phyloP scores from a whole-genome alignment of 2,113 vertebrate genomes.

The Lampris megalopsis region DNA sequence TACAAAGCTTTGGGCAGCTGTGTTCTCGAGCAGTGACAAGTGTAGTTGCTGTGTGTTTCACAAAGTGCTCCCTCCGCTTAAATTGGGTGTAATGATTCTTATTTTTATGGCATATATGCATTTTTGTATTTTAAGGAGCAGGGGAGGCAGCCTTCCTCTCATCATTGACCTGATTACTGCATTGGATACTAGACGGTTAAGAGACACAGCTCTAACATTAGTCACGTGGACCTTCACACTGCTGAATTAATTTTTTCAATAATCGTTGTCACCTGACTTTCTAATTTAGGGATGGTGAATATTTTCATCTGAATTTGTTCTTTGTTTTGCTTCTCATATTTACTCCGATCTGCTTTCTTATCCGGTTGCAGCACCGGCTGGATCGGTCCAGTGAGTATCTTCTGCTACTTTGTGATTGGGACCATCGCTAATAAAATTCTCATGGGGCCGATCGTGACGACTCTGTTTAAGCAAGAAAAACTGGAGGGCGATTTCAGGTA shows the following conservation, averaged over 20 bases:
- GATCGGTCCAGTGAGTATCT: conserved; percentile 93
- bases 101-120: background rate
- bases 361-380: conserved; percentile 89
- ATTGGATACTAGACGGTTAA: background rate
- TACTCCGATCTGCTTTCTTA: background rate
- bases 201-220: background rate
- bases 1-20: too few relatives aligned
- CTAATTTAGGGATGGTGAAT: too few relatives aligned
- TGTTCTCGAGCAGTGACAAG: too few relatives aligned
- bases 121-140: background rate
- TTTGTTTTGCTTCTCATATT: background rate
- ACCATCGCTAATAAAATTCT: conserved; percentile 90
- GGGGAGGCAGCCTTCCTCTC: too few relatives aligned
- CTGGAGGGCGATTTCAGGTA: conserved; percentile 97
- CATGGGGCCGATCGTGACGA: conserved; percentile 93
- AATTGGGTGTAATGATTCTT: too few relatives aligned
- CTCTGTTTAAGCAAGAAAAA: conserved; percentile 94
- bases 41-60: too few relatives aligned
- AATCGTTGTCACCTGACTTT: too few relatives aligned
- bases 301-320: background rate
- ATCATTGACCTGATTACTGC: background rate
- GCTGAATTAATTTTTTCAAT: too few relatives aligned
- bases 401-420: conserved; percentile 93
- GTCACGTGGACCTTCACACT: too few relatives aligned
- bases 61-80: too few relatives aligned